Base-by-base conservation (phyloP, 2,888 invertebrate species). In the Drosophila emarginata region DNA sequence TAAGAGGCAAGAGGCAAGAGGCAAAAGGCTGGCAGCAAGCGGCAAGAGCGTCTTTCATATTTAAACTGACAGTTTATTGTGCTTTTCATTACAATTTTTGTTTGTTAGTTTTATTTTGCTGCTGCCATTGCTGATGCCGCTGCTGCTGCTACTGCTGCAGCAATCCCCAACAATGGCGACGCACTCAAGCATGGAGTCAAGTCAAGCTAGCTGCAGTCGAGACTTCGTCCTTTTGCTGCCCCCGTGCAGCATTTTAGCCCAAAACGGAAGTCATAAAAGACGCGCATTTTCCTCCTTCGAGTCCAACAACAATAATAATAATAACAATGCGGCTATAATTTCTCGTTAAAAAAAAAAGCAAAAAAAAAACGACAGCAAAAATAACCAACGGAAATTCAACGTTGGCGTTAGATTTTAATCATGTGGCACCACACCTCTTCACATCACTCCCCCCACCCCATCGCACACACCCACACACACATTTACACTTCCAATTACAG, bases 21-120 rank as follows among this genome's bases (percentile, higher is more conserved):
- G 39, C n/a, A 32, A 28, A 11, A 26, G 23, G 23, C 12, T 21
- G 37, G 37, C 18, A 18, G 39, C 50, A 21, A 7, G 37, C 53
- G 21, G 59, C 57, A 50, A 50, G 51, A 36, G 69, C 64, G 61
- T 80, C 84, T 83, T 78, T 83, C 87, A 84, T 87, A 81, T 87
- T 87, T 83, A 84, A 87, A 85, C 87, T 81, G 87, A 87, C 83
- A 83, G 85, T 84, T 83, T 83, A 83, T 87, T 87, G 83, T 78
- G 82, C 83, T 83, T 87, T 87, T 83, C 82, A 87, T 82, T 82
- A 87, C 79, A 77, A 84, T 87, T 82, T 61, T 78, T 71, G 72
- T 74, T 77, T 78, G 83, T 74, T 72, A 64, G 79, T 78, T 80
- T 86, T 80, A 78, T 82, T 83, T 77, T 68, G 62, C 76, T 84